Percentiles rank a stretch among this genome's conserved stretches.
Evolutionary conservation across 2,797 vertebrate species (phyloP).

Genomic region (Clarias pachynema): DNA sequence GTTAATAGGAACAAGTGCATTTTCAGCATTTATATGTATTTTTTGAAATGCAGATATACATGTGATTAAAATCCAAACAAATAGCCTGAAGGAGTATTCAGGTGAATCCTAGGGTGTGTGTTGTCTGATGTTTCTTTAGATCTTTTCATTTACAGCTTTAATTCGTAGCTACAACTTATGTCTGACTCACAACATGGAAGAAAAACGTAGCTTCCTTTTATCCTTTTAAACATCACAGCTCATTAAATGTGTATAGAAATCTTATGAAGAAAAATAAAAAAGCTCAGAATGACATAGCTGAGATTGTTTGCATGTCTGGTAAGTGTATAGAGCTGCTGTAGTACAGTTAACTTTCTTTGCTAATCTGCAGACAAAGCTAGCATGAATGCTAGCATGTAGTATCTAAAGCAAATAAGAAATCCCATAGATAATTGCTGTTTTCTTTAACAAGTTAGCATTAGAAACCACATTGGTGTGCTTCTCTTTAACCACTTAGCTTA

Average conservation of each 20-base stretch:
- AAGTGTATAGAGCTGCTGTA: neutral
- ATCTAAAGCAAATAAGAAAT: neutral
- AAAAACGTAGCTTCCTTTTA: neutral
- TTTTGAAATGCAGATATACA: neutral
- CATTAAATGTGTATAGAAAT: neutral
- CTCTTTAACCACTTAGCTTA: no score
- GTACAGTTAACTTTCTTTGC: neutral
- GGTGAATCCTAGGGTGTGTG: no score
- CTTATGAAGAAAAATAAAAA: neutral
- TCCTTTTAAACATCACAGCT: neutral
- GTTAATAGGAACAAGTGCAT: neutral
- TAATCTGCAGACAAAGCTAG: neutral
- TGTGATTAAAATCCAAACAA: neutral
- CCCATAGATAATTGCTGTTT: no score
- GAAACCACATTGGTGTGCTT: no score
- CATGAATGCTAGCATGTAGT: neutral
- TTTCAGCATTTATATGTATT: neutral
- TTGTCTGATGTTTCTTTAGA: neutral
- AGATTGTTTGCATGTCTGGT: neutral
- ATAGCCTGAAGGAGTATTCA: neutral
- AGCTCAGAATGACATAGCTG: neutral
- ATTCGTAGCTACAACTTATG: no score
- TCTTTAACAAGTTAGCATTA: no score
- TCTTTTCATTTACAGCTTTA: neutral
- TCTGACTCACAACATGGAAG: neutral